Base-by-base conservation (phyloP, 2,888 invertebrate species). In the Hedychridium roseum region DNA sequence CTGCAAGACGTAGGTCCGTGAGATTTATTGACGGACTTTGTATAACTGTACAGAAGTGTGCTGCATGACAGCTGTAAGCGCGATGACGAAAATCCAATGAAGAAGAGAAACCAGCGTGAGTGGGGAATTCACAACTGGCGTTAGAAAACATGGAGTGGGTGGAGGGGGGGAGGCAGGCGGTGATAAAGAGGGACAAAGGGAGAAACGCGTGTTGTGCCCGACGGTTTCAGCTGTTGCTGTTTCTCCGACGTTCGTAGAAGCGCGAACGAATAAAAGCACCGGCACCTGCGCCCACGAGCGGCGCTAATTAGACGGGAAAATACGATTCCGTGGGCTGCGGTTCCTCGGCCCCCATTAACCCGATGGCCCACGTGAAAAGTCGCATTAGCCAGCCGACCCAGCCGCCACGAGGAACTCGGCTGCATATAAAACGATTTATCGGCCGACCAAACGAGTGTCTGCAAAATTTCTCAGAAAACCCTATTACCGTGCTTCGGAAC, bases 301-400 rank as follows among this genome's bases (percentile, higher is more conserved):
- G 54, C 50, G 65, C 58, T 66, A 65, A 66, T 66, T 66, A 59
- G 60, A 57, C 60, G 56, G 28, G 62, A 54, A 66, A 59, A 66
- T 63, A 65, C 54, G 48, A 55, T 60, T 62, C n/a, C 58, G 53
- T 52, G 11, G 32, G 21, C 35, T 27, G 42, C 21, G 35, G 36
- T 32, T n/a, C 23, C 42, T 43, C 38, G 35, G 32, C 37, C 39
- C 27, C 34, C 41, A 26, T 48, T 32, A 42, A 32, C 32, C n/a
- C 43, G 20, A 26, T 11, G 12, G n/a, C 18, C 21, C 40, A 15
- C 18, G 39, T 30, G 50, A 26, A 41, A 50, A 41, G 16, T 36
- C 20, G 21, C 41, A 16, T 16, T 39, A 38, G 35, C 35, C 5
- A 12, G 15, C 9, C 9, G 18, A 17, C 12, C 12, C 12, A 2